Conservation (phyloP, 2,113 vertebrate species). For the Bufo bufo region DNA sequence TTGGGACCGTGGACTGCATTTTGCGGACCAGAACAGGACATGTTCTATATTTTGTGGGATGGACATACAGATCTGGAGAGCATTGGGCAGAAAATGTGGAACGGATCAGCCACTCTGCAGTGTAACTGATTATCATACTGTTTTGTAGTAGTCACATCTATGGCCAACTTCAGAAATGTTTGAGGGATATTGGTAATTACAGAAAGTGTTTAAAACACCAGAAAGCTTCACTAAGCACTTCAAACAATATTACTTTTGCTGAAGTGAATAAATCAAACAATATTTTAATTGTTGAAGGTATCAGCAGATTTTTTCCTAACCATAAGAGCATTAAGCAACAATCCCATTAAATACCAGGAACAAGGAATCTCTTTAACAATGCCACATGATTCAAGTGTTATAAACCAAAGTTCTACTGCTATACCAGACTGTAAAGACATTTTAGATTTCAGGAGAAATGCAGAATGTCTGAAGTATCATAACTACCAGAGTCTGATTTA, state of each 20-base stretch:
- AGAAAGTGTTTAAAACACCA: conserved; percentile 25
- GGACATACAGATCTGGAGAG: too few relatives aligned
- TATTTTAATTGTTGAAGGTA: conserved; percentile 32
- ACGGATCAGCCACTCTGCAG: neutral
- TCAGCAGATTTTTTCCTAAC: neutral
- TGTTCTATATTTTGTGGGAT: too few relatives aligned
- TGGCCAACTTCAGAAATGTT: conserved; percentile 47
- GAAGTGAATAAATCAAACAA: conserved; percentile 22
- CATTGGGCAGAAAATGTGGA: neutral
- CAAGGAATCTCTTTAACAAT: neutral
- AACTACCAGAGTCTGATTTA: too few relatives aligned
- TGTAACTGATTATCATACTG: neutral
- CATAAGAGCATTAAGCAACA: conserved; percentile 17
- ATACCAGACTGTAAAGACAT: neutral
- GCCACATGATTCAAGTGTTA: neutral
- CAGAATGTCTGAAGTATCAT: neutral
- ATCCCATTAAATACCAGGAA: neutral
- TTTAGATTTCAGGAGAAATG: neutral
- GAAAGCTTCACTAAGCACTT: conserved; percentile 16
- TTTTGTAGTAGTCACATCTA: neutral
- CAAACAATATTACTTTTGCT: conserved; percentile 36
- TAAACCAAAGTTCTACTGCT: neutral
- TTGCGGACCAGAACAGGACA: too few relatives aligned
- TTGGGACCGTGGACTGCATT: too few relatives aligned
- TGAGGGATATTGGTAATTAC: conserved; percentile 46